Evolutionary conservation across 2,797 vertebrate species (phyloP).

Genomic region (Sebastes baramenuke): DNA sequence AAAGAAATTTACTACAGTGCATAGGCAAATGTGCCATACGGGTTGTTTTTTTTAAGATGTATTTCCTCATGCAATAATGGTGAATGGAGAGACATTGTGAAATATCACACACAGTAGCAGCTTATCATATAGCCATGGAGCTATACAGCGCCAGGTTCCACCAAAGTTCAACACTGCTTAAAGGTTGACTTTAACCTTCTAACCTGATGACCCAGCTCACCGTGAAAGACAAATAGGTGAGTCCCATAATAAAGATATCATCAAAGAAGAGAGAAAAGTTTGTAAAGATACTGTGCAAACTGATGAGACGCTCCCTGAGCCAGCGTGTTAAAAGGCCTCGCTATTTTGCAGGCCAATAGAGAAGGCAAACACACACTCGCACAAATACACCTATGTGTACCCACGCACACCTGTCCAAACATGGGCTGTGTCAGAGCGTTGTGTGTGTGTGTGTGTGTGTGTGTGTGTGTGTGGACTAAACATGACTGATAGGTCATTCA

Average conservation of each 20-base stretch:
- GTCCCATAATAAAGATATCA: conserved; percentile 29
- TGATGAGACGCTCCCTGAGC: conserved; percentile 33
- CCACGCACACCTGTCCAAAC: conserved; percentile 82
- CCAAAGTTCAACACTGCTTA: conserved; percentile 3
- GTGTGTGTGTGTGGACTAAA: conserved; percentile 42
- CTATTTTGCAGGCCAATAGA: conserved; percentile 27
- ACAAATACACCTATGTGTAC: conserved; percentile 18
- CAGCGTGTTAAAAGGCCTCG: conserved; percentile 20
- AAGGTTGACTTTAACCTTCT: conserved; percentile 37
- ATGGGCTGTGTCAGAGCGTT: conserved; percentile 54
- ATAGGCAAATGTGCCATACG: not conserved
- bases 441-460: conserved; percentile 30
- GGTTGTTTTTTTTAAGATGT: not conserved
- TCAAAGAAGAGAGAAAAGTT: conserved; percentile 37
- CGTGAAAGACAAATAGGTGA: conserved; percentile 34
- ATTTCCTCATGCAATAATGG: not conserved
- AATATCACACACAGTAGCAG: not conserved
- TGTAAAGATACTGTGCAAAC: conserved; percentile 50
- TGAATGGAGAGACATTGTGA: not conserved
- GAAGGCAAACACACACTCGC: conserved; percentile 21
- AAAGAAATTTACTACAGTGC: not conserved
- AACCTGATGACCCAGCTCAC: conserved; percentile 32
- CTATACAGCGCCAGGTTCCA: not conserved
- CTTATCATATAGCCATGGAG: not conserved
- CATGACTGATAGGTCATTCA: conserved; percentile 70